Evolutionary conservation across 1,140 invertebrate species (phyloP), one percentile per base, ranked within the genome.

Genomic region (Polypedilum vanderplanki): DNA sequence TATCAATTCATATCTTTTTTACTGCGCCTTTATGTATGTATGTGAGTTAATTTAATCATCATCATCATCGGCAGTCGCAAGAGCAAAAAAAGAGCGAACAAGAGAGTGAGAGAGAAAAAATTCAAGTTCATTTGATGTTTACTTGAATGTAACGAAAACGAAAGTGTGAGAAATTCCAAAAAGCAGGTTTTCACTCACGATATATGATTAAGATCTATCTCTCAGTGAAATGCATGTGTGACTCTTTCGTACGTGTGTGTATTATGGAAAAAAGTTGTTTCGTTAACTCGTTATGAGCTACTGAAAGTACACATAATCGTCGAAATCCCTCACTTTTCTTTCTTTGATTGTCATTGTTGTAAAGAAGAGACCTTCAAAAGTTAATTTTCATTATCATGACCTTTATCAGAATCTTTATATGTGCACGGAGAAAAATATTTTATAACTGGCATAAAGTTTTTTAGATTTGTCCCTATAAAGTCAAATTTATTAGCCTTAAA

Each of bases 221-320:
- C 77, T 88, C 88, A n/a, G 90, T 86, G 78, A 86, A 90, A 88
- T 76, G 87, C 87, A 77, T 85, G 86, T 79, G 89, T 89, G 77
- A 57, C 12, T 57, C 12, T 57, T 15, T 46, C 1, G 8, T 46
- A 46, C n/a, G 46, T 15, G 12, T n/a, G 46, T 4, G 46, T n/a
- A 33, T 33, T 33, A 57, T 57, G 46, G 46, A 57, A 33, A n/a
- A 57, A 57, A 57, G 46, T 15, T 57, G 10, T 57, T 57, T 12
- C 46, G 46, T 57, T 57, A 57, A 15, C 12, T 57, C 5, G 24
- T 33, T 33, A 33, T 33, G 24, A 33, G 24, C 24, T 5, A 33
- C 24, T 33, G 24, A 33, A 33, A 33, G 24, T 5, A 33, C 5
- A 33, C 24, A 33, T 33, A 33, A 33, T 33, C 24, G 24, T 33